phyloP scores from a whole-genome alignment of 2,113 vertebrate genomes.

The Brevimyrus niger region DNA sequence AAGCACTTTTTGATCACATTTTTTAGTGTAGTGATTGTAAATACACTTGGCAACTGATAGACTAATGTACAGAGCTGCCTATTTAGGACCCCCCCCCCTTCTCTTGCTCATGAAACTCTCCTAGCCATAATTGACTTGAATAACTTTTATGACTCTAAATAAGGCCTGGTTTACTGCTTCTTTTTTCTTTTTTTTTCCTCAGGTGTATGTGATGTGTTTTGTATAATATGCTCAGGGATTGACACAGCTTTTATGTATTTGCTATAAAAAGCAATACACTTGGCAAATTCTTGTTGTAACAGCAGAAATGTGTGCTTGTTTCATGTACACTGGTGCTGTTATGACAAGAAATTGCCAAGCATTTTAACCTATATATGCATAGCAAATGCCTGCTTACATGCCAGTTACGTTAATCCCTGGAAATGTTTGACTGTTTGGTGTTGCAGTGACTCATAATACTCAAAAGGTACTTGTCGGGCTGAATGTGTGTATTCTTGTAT shows the following conservation, averaged over 20 bases:
- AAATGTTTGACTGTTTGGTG: not conserved
- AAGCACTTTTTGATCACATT: not conserved
- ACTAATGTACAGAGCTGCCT: not conserved
- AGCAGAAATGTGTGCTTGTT: not conserved
- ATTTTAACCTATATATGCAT: not conserved
- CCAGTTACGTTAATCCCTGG: not conserved
- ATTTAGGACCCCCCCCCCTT: not conserved
- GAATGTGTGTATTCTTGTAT: not conserved
- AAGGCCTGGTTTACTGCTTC: not conserved
- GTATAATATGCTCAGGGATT: not conserved
- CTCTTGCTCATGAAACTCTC: not conserved
- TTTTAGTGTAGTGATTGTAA: not conserved
- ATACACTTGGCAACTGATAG: not conserved
- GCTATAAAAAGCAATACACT: not conserved
- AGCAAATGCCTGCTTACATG: not conserved
- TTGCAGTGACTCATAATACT: not conserved
- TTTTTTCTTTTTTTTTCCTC: not conserved
- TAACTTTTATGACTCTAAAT: not conserved
- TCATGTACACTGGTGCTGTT: not conserved
- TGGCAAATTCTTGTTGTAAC: not conserved
- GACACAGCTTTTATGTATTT: not conserved
- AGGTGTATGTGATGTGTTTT: not conserved
- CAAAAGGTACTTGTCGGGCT: not conserved
- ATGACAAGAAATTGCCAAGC: not conserved
- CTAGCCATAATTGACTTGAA: not conserved